Evolutionary conservation across 2,113 vertebrate species (phyloP).

Genomic region (Alethe castanea): DNA sequence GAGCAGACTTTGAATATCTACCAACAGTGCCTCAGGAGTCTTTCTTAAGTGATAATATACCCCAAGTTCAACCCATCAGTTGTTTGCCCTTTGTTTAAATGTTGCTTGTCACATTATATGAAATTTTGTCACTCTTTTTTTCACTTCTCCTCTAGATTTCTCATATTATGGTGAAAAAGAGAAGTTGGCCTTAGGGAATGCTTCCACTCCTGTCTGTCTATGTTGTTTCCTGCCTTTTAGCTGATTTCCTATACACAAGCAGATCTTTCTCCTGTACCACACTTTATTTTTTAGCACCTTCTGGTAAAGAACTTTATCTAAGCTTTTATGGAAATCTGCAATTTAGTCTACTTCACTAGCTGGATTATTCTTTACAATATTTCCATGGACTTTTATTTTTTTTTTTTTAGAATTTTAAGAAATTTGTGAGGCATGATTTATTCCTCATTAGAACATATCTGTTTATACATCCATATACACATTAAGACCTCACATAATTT

Average conservation of each 20-base stretch:
- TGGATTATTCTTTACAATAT: not conserved
- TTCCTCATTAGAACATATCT: not conserved
- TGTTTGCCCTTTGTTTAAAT: not conserved
- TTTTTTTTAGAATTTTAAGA: not conserved
- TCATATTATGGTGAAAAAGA: not conserved
- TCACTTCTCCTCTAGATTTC: not conserved
- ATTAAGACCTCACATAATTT: not conserved
- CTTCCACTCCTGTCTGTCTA: not conserved
- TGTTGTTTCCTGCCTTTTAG: not conserved
- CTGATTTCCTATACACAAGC: not conserved
- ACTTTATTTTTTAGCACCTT: not conserved
- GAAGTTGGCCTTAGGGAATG: not conserved
- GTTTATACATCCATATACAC: not conserved
- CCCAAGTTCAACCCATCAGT: not conserved
- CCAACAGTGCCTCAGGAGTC: not conserved
- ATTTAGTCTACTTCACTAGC: not conserved
- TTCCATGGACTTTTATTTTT: not conserved
- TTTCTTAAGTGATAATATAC: not conserved
- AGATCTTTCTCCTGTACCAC: not conserved
- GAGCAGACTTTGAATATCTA: not conserved
- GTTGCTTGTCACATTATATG: not conserved
- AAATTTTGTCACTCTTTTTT: not conserved
- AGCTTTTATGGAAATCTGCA: not conserved
- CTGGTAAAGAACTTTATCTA: not conserved
- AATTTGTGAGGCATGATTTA: not conserved